Conservation (phyloP, 2,797 vertebrate genomes). For the Limosa lapponica region DNA sequence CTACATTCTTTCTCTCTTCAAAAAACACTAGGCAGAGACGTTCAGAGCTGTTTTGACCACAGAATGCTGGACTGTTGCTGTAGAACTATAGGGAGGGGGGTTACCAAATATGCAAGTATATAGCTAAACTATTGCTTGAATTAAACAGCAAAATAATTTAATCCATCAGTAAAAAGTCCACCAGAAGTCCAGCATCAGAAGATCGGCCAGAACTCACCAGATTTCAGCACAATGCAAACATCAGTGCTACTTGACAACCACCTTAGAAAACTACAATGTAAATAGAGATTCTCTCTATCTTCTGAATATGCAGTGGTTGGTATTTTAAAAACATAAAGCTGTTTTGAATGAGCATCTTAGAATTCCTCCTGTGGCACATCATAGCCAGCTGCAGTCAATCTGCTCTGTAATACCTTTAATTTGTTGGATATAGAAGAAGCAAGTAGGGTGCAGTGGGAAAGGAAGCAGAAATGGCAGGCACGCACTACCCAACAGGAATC, state of each 20-base stretch:
- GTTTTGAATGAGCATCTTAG: not conserved
- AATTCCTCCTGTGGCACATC: not conserved
- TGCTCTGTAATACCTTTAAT: not conserved
- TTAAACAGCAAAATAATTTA: not conserved
- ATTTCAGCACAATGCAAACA: not conserved
- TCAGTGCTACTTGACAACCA: not conserved
- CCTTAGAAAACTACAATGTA: not conserved
- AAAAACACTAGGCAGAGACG: not conserved
- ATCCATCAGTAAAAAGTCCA: not conserved
- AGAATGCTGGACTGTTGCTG: not conserved
- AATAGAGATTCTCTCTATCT: not conserved
- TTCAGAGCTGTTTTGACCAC: not conserved
- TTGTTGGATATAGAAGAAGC: not conserved
- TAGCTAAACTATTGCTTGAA: not conserved
- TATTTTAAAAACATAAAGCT: not conserved
- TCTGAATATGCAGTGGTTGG: not conserved
- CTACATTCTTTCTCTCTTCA: not conserved
- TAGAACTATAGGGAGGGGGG: not conserved
- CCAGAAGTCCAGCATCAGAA: not conserved
- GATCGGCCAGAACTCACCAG: not conserved
- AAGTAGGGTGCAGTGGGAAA: not conserved
- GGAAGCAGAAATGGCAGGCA: fast-evolving
- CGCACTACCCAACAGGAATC: not conserved
- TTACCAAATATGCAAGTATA: not conserved
- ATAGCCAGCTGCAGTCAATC: not conserved